phyloP scores from a whole-genome alignment of 64 coral and sea anemone species.

The Montipora cactus region DNA sequence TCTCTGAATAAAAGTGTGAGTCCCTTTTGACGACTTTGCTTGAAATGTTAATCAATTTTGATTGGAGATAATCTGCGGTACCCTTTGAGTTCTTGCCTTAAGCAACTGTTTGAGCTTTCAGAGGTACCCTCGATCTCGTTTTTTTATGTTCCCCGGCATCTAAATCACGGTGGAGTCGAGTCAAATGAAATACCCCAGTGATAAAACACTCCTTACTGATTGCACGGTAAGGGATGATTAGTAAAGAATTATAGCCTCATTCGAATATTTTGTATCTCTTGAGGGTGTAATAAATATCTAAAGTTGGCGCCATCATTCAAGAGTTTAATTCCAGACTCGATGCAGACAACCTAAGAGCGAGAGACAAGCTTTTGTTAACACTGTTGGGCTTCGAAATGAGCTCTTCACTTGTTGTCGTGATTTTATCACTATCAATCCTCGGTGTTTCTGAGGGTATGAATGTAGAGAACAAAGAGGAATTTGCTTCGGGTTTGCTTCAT shows the following conservation, averaged over 20 bases:
- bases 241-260: conserved; percentile 10
- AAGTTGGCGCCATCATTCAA: conserved; percentile 42
- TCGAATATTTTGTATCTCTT: conserved; percentile 37
- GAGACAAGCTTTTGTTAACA: neutral
- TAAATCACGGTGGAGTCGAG: neutral
- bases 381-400: conserved; percentile 6
- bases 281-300: conserved; percentile 20
- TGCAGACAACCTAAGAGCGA: neutral
- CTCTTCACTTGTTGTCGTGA: neutral
- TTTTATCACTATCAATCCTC: conserved; percentile 14
- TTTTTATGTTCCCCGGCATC: neutral
- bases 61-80: conserved; percentile 40
- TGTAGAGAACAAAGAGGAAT: neutral
- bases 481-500: conserved; percentile 33
- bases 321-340: conserved; percentile 7
- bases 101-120: neutral
- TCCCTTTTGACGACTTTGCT: conserved; percentile 30
- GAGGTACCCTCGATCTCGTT: neutral
- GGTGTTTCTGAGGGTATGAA: conserved; percentile 30
- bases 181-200: neutral
- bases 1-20: conserved; percentile 9
- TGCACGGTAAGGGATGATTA: neutral
- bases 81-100: conserved; percentile 15
- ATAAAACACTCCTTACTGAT: conserved; percentile 26
- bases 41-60: conserved; percentile 25